Percentiles rank a stretch among this genome's conserved stretches.
These are phyloP conservation scores for Epicauta chinensis DNA, from an alignment of 1,140 invertebrate genomes.

Conservation along the genomic window DNA sequence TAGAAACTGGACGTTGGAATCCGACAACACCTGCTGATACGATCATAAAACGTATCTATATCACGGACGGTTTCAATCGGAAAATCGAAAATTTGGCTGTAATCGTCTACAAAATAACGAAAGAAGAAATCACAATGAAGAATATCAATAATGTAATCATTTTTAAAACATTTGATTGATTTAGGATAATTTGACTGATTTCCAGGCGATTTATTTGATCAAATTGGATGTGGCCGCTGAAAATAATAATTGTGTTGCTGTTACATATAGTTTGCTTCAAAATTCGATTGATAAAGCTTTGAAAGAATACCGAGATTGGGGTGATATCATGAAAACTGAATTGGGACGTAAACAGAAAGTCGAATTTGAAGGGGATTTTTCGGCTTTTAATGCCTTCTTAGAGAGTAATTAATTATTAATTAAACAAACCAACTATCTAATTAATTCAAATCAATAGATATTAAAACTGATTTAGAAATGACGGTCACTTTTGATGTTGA, in stretches of 20 bases:
- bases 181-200: background rate
- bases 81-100: slow-evolving; percentile 48
- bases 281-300: slow-evolving; percentile 46
- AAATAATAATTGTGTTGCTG: slow-evolving; percentile 41
- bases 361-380: slow-evolving; percentile 52
- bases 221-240: slow-evolving; percentile 43
- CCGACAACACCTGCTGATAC: slow-evolving; percentile 35
- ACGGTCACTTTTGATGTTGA: slow-evolving; percentile 51
- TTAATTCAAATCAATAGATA: slow-evolving; percentile 44
- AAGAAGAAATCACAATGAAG: slow-evolving; percentile 46
- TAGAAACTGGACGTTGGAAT: slow-evolving; percentile 50
- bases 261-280: slow-evolving; percentile 44
- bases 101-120: slow-evolving; percentile 47
- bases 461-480: slow-evolving; percentile 52
- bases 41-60: slow-evolving; percentile 45
- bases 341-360: slow-evolving; percentile 42
- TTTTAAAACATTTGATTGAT: slow-evolving; percentile 1
- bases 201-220: slow-evolving; percentile 39
- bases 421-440: slow-evolving; percentile 19
- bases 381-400: slow-evolving; percentile 49
- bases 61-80: slow-evolving; percentile 46
- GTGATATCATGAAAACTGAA: slow-evolving; percentile 46
- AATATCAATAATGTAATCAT: slow-evolving; percentile 47
- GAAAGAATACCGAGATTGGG: slow-evolving; percentile 47
- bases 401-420: slow-evolving; percentile 43